Conservation (phyloP, 64 coral and sea anemone species). For the Porites lutea region DNA sequence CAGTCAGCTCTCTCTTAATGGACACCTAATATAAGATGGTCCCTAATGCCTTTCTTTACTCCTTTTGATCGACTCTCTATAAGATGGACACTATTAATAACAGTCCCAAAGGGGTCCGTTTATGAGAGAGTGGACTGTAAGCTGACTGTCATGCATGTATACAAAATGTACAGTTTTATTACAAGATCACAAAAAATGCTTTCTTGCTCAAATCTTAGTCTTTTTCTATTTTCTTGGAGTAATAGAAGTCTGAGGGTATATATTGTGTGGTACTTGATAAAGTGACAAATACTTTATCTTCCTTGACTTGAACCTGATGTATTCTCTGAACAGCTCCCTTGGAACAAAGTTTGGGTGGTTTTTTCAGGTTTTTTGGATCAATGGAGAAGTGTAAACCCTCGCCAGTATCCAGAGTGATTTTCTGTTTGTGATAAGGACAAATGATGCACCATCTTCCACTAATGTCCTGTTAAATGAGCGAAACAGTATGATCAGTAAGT, state of each 20-base stretch:
- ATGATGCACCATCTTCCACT: conserved; percentile 55
- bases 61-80: too few species aligned
- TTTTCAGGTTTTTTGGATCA: conserved; percentile 45
- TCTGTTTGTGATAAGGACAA: conserved; percentile 68
- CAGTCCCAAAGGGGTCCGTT: too few species aligned
- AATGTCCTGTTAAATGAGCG: conserved; percentile 28
- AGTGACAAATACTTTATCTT: conserved; percentile 39
- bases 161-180: too few species aligned
- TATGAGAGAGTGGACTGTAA: too few species aligned
- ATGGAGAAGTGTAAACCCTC: conserved; percentile 56
- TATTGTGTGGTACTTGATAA: conserved; percentile 43
- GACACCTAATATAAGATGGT: too few species aligned
- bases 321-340: conserved; percentile 53
- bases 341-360: conserved; percentile 63
- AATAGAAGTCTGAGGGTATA: conserved; percentile 60
- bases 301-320: conserved; percentile 38
- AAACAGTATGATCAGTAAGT: not conserved
- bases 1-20: too few species aligned
- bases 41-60: too few species aligned
- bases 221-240: conserved; percentile 29
- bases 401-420: conserved; percentile 58
- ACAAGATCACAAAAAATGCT: too few species aligned
- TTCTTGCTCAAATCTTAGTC: not conserved
- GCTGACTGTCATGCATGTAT: too few species aligned
- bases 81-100: too few species aligned